Percentiles rank a stretch among this genome's conserved stretches.
phyloP scores from a whole-genome alignment of 2,888 invertebrate species.

The Athripsodes cinereus region DNA sequence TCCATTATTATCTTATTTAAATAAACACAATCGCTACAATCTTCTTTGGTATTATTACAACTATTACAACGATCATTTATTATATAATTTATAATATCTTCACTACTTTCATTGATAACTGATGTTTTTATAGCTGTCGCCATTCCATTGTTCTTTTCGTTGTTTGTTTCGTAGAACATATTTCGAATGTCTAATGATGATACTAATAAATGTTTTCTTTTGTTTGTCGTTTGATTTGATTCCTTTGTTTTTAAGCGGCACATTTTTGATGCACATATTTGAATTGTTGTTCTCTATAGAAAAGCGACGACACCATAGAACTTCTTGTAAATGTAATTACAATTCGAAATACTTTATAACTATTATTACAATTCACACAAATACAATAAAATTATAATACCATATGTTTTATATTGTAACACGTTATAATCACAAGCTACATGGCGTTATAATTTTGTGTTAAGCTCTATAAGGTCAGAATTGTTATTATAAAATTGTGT shows the following conservation, averaged over 20 bases:
- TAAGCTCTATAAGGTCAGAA: too few species aligned
- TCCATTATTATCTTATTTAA: slow-evolving; percentile 13
- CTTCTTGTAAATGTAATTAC: too few species aligned
- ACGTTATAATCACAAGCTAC: too few species aligned
- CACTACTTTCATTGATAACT: not conserved
- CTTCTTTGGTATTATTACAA: not conserved
- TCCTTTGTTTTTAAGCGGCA: slow-evolving; percentile 8
- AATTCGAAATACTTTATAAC: too few species aligned
- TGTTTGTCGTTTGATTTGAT: not conserved
- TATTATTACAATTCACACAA: too few species aligned
- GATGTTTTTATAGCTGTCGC: not conserved
- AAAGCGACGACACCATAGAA: too few species aligned
- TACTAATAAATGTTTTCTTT: too few species aligned
- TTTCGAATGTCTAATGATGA: not conserved
- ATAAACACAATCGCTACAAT: not conserved
- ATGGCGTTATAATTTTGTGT: too few species aligned
- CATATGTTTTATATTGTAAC: too few species aligned
- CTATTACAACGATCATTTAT: not conserved
- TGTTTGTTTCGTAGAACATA: not conserved
- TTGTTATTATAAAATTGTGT: too few species aligned
- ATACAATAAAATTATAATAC: too few species aligned
- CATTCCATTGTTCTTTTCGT: not conserved
- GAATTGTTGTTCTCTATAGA: too few species aligned
- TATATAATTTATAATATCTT: not conserved
- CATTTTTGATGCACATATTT: slow-evolving; percentile 18